These are phyloP conservation scores for Centropus unirufus DNA, from an alignment of 2,113 vertebrate species.

Conservation along the genomic window DNA sequence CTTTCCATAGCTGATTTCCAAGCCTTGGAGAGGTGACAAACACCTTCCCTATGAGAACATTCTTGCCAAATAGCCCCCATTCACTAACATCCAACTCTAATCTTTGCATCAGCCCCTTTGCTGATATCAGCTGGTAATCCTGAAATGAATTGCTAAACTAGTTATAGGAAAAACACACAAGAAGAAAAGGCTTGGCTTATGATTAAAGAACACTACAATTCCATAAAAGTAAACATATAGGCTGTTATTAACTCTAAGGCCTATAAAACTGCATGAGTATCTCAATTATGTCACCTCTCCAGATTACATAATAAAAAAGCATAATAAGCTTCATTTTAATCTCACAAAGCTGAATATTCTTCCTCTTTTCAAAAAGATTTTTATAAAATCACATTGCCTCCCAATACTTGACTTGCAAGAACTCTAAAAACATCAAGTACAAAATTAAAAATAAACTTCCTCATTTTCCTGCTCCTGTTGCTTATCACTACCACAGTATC, in stretches of 20 bases:
- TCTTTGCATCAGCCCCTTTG: not conserved
- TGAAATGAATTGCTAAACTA: not conserved
- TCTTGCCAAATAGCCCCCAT: not conserved
- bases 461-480: slow-evolving; percentile 19
- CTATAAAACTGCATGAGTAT: slow-evolving; percentile 14
- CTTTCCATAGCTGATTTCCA: not conserved
- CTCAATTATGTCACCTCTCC: slow-evolving; percentile 36
- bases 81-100: not conserved
- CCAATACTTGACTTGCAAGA: slow-evolving; percentile 42
- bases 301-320: slow-evolving; percentile 42
- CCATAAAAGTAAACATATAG: not conserved
- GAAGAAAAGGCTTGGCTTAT: not conserved
- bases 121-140: not conserved
- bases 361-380: slow-evolving; percentile 46
- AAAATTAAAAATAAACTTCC: slow-evolving; percentile 58
- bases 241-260: not conserved
- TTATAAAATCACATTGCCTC: slow-evolving; percentile 37
- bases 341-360: slow-evolving; percentile 30
- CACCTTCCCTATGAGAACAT: not conserved
- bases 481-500: not conserved
- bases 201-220: not conserved
- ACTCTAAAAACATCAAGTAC: slow-evolving; percentile 42
- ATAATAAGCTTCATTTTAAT: slow-evolving; percentile 47
- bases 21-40: not conserved
- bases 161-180: not conserved